These are phyloP conservation scores for Pseudotriccus pelzelni DNA, from an alignment of 2,797 vertebrate genomes.

Conservation along the genomic window DNA sequence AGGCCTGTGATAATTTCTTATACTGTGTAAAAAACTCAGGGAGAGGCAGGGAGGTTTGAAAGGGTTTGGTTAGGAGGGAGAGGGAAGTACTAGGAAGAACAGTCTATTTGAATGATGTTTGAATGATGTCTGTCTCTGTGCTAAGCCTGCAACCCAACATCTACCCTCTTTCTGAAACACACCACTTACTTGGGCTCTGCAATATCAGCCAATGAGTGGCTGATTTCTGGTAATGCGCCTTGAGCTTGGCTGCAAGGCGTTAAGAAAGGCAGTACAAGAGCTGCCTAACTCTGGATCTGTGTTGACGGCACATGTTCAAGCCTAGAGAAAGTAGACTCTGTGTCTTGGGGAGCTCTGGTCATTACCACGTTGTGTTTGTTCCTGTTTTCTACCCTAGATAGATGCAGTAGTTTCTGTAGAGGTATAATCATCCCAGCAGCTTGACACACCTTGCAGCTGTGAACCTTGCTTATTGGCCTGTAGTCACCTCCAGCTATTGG, in stretches of 20 bases:
- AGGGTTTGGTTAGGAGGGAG: not conserved
- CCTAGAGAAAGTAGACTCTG: not conserved
- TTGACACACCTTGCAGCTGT: not conserved
- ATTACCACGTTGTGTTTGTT: not conserved
- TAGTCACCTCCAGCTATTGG: not conserved
- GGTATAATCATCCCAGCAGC: not conserved
- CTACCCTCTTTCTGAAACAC: not conserved
- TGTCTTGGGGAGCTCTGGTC: not conserved
- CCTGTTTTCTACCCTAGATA: not conserved
- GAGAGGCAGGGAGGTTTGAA: not conserved
- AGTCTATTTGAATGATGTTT: not conserved
- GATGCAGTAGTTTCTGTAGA: not conserved
- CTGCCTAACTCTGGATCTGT: not conserved
- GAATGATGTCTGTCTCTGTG: not conserved
- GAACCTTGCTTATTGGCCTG: not conserved
- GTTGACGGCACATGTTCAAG: not conserved
- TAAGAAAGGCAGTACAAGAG: not conserved
- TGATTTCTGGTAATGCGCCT: not conserved
- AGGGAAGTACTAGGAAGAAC: not conserved
- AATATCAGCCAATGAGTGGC: not conserved
- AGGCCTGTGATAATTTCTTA: not conserved
- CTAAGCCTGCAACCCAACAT: not conserved
- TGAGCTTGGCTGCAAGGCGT: not conserved
- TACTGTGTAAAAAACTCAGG: not conserved
- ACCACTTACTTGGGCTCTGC: not conserved